Conservation (phyloP, 2,888 invertebrate genomes). For the Iselma pallidipennis region DNA sequence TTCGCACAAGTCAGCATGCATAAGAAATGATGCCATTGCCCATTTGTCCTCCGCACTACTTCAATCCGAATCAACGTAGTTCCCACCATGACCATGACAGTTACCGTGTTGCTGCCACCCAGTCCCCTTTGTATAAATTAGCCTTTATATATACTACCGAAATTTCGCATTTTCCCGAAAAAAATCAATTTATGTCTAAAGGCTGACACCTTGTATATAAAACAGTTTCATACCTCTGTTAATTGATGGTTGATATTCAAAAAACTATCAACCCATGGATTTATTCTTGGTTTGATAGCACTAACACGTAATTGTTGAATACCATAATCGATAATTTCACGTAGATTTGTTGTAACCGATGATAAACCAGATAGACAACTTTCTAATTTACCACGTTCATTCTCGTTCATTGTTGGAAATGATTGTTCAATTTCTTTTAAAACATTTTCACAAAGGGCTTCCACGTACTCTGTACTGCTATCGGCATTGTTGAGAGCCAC, state of each 20-base stretch:
- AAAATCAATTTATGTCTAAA: no score
- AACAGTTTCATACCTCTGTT: conserved; percentile 77
- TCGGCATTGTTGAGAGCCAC: conserved; percentile 90
- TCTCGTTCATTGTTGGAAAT: conserved; percentile 63
- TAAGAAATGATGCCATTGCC: no score
- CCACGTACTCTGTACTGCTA: conserved; percentile 87
- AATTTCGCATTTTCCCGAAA: no score
- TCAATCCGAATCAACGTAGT: no score
- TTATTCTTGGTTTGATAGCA: conserved; percentile 81
- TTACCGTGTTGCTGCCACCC: no score
- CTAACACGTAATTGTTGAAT: conserved; percentile 77
- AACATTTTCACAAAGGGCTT: conserved; percentile 79
- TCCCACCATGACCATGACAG: no score
- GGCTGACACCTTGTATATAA: no score
- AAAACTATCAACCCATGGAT: conserved; percentile 84
- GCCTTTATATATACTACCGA: no score
- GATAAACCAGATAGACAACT: conserved; percentile 69
- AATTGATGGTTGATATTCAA: conserved; percentile 75
- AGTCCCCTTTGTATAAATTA: no score
- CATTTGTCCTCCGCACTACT: no score
- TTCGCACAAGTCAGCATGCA: no score
- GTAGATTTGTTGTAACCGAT: conserved; percentile 62
- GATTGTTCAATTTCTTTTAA: conserved; percentile 70
- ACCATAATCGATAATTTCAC: conserved; percentile 76
- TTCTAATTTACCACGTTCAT: conserved; percentile 73